These are phyloP conservation scores for Chaenogobius annularis DNA, from an alignment of 2,113 vertebrate genomes.

Conservation along the genomic window DNA sequence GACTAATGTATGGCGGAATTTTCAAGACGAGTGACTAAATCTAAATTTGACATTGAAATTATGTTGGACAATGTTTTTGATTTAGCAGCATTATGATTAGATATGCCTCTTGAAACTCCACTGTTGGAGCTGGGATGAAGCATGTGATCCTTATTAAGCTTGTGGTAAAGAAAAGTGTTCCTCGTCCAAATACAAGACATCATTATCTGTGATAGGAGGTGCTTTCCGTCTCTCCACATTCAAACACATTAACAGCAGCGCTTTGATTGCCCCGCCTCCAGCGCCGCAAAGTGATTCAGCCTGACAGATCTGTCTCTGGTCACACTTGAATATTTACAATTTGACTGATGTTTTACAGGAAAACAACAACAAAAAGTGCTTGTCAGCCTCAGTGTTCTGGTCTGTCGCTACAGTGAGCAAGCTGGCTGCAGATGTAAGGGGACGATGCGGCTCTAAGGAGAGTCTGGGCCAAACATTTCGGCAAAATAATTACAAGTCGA, in stretches of 20 bases:
- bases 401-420: background rate
- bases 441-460: background rate
- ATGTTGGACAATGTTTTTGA: background rate
- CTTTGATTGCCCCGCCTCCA: conserved; percentile 6
- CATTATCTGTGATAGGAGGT: conserved; percentile 6
- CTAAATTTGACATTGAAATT: background rate
- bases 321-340: conserved; percentile 14
- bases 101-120: background rate
- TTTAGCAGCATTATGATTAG: background rate
- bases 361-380: conserved; percentile 22
- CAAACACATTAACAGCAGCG: conserved; percentile 18
- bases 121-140: background rate
- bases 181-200: conserved; percentile 12
- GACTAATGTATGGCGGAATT: no score
- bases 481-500: conserved; percentile 9
- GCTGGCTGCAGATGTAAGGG: conserved; percentile 13
- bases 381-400: background rate
- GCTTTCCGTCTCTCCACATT: conserved; percentile 12
- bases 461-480: background rate
- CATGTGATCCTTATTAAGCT: conserved; percentile 1
- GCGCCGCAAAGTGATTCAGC: conserved; percentile 12
- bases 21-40: no score
- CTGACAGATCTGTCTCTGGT: conserved; percentile 9
- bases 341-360: conserved; percentile 16
- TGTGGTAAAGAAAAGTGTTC: background rate